phyloP scores from a whole-genome alignment of 2,888 invertebrate species.

The Clitarchus hookeri region DNA sequence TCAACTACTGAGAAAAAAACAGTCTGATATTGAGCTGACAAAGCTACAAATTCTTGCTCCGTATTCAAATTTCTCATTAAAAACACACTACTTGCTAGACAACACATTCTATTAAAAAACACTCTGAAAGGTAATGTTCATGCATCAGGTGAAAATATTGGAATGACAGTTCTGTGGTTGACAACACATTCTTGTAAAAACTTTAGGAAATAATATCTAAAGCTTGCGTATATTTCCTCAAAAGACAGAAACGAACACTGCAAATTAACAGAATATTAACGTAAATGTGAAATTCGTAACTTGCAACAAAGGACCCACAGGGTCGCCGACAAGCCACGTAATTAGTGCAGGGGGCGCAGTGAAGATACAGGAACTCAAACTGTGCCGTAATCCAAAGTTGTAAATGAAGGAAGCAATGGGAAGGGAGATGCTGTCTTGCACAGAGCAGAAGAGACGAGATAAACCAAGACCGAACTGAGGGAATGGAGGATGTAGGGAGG shows the following conservation, averaged over 20 bases:
- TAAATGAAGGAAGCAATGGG: not conserved
- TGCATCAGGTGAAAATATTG: conserved; percentile 1
- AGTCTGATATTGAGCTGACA: conserved; percentile 14
- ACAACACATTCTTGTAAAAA: not conserved
- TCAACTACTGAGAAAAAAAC: conserved; percentile 2
- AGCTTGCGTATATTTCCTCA: not conserved
- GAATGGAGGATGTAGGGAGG: not conserved
- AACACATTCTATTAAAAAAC: conserved; percentile 1
- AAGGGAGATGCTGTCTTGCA: too few relatives aligned
- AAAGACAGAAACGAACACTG: not conserved
- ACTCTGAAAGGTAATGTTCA: not conserved
- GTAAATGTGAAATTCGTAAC: too few relatives aligned
- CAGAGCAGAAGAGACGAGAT: not conserved
- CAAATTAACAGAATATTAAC: not conserved
- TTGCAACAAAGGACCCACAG: too few relatives aligned
- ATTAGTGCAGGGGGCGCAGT: not conserved
- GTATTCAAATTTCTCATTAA: not conserved
- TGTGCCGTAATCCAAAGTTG: not conserved
- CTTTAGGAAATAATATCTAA: not conserved
- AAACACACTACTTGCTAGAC: conserved; percentile 4
- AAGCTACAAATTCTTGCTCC: not conserved
- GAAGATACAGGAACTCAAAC: not conserved
- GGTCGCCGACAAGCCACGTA: not conserved
- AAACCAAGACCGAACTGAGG: not conserved
- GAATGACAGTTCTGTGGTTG: not conserved